These are phyloP conservation scores for Darevskia mixta DNA, from an alignment of 2,797 vertebrate genomes.

Conservation along the genomic window DNA sequence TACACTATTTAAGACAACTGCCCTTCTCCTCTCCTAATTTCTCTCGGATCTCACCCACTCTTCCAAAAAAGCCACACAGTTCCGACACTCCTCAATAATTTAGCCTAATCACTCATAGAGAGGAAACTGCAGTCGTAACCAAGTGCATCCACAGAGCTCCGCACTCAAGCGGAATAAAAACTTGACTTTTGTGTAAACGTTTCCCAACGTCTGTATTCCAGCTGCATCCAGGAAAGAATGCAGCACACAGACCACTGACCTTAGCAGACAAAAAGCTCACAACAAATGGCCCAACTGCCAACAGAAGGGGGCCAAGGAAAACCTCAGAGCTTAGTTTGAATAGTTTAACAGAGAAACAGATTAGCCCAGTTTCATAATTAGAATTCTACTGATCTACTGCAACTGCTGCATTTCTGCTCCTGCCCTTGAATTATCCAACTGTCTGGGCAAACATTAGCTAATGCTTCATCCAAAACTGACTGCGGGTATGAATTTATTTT, in stretches of 20 bases:
- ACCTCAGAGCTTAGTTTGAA: slow-evolving; percentile 7
- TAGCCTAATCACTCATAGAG: slow-evolving; percentile 46
- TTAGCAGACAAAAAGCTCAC: slow-evolving; percentile 56
- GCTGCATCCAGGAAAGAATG: slow-evolving; percentile 70
- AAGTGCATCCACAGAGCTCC: slow-evolving; percentile 41
- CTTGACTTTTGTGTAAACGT: slow-evolving; percentile 63
- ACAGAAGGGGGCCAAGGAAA: slow-evolving; percentile 29
- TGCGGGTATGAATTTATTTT: background rate
- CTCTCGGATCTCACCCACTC: background rate
- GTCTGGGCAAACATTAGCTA: background rate
- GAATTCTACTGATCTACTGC: slow-evolving; percentile 21
- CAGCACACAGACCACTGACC: slow-evolving; percentile 61
- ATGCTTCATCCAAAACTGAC: background rate
- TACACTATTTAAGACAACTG: background rate
- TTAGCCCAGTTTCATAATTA: slow-evolving; percentile 11
- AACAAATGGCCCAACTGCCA: slow-evolving; percentile 32
- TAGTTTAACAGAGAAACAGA: background rate
- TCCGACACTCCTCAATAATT: slow-evolving; percentile 29
- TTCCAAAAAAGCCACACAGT: background rate
- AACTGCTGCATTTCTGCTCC: background rate
- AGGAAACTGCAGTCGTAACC: slow-evolving; percentile 54
- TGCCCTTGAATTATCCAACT: background rate
- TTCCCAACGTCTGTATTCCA: slow-evolving; percentile 74
- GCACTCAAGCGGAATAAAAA: slow-evolving; percentile 51
- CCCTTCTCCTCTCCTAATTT: background rate